Percentiles rank a stretch among this genome's conserved stretches.
These are phyloP conservation scores for Callionymus lyra DNA, from an alignment of 2,113 vertebrate genomes.

Conservation along the genomic window DNA sequence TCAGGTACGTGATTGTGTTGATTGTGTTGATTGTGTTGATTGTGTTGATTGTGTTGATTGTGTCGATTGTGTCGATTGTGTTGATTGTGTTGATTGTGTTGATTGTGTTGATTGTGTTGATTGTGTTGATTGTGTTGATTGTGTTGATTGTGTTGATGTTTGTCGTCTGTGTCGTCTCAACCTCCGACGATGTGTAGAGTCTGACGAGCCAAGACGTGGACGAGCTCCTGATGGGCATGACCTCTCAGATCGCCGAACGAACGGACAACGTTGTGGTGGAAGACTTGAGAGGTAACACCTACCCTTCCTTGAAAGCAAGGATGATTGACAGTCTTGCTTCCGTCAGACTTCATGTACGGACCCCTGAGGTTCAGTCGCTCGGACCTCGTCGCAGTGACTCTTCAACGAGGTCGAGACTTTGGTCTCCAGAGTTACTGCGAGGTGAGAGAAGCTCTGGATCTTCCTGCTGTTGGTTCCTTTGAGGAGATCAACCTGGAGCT, in stretches of 20 bases:
- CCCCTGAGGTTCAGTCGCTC: conserved; percentile 76
- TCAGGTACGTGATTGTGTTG: too few species aligned
- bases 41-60: too few species aligned
- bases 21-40: too few species aligned
- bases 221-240: conserved; percentile 85
- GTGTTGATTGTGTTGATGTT: too few species aligned
- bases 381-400: conserved; percentile 75
- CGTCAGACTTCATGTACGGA: conserved; percentile 89
- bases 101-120: too few species aligned
- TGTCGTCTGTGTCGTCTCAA: too few species aligned
- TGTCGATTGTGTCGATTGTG: too few species aligned
- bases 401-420: conserved; percentile 84
- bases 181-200: too few species aligned
- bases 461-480: conserved; percentile 65
- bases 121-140: too few species aligned
- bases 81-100: too few species aligned
- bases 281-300: conserved; percentile 79
- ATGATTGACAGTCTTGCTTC: background rate
- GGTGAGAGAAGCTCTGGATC: conserved; percentile 60
- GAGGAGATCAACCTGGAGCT: conserved; percentile 61
- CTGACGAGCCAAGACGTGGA: conserved; percentile 63
- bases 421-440: conserved; percentile 79
- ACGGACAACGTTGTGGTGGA: conserved; percentile 84
- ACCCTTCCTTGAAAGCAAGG: background rate
- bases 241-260: conserved; percentile 83